Evolutionary conservation across 1,140 invertebrate species (phyloP), one percentile per base, ranked within the genome.

Genomic region (Heliconius nattereri): DNA sequence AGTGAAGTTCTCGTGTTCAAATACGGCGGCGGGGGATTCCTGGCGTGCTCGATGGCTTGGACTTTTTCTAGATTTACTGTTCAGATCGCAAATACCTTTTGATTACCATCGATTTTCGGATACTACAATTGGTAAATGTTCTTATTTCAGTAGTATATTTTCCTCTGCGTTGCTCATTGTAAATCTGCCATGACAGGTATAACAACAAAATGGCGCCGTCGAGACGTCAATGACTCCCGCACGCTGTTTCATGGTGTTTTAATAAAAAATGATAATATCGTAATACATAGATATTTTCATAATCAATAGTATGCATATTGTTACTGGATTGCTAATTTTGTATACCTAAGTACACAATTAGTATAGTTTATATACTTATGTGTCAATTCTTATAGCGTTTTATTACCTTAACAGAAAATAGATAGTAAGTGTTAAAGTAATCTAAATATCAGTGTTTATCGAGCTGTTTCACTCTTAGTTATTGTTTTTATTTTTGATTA

Each of bases 361-460:
- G 94, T 94, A 94, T 95, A 95, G 94, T 95, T 94, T 94, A 94
- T 94, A 95, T 95, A 94, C 94, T 95, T 95, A 94, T 95, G 94
- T 95, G 94, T 95, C 94, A 95, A 95, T 95, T 95, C 94, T 92
- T 92, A 93, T 95, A 95, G 94, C 90, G 82, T 93, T 94, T 94
- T 94, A 94, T 92, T 92, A 93, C 92, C 89, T 92, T 90, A 92
- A 93, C 92, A 90, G 89, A 92, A 86, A 86, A 91, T 94, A 93
- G 92, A 81, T 93, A 89, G 90, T 94, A 94, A 94, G 93, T 94
- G 92, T 93, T 94, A 90, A 92, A 86, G 85, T 92, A 91, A 90
- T 86, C 87, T 85, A 88, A 87, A 79, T 81, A 90, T 84, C 86
- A 86, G 78, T 88, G 86, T 90, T 90, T 87, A 88, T 86, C 85